Evolutionary conservation across 1,140 invertebrate genomes (phyloP).

Genomic region (Pachypeltis micranthus): DNA sequence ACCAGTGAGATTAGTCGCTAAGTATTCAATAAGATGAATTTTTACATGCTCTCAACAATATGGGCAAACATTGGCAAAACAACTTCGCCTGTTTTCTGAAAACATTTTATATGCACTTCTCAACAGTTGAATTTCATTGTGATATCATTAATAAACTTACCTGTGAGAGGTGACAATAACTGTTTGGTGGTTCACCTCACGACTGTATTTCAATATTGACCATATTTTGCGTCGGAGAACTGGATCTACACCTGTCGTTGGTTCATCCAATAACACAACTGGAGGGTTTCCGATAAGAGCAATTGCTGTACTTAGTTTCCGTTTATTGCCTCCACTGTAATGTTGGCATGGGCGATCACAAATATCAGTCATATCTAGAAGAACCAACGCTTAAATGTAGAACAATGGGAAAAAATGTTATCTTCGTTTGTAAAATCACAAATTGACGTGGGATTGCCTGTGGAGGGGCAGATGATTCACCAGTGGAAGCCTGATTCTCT

Average conservation of each 20-base stretch:
- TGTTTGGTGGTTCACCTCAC: conserved; percentile 48
- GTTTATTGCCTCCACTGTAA: conserved; percentile 80
- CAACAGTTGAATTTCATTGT: no score
- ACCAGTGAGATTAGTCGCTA: no score
- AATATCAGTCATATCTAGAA: conserved; percentile 23
- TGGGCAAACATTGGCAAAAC: no score
- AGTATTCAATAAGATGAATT: no score
- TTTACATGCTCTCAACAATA: no score
- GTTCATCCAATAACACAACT: conserved; percentile 80
- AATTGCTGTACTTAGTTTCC: conserved; percentile 87
- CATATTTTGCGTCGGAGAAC: conserved; percentile 62
- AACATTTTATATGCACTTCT: no score
- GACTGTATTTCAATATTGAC: conserved; percentile 51
- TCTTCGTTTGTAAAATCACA: background rate
- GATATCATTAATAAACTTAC: no score
- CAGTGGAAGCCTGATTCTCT: no score
- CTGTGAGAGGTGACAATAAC: conserved; percentile 60
- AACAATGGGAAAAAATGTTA: background rate
- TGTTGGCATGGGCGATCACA: conserved; percentile 20
- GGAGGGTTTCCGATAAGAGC: conserved; percentile 80
- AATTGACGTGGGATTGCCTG: background rate
- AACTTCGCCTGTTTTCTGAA: no score
- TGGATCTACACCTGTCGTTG: conserved; percentile 67
- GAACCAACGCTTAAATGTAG: no score
- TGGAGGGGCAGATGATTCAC: no score